Conservation (phyloP, 2,888 invertebrate species). For the Endomychus coccineus region DNA sequence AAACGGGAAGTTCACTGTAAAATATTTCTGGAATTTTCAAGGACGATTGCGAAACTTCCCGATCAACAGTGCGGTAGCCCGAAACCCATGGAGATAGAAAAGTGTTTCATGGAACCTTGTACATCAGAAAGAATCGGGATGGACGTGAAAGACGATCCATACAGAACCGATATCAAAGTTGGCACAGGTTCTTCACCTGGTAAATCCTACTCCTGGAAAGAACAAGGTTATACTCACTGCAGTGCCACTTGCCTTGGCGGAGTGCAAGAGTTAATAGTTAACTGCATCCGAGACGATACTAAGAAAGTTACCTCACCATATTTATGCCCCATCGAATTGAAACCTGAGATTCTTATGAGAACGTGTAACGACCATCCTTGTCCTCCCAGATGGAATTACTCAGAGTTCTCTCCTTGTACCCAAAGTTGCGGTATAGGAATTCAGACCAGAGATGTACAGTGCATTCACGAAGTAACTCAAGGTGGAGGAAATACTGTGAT, state of each 20-base stretch:
- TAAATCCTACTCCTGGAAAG: slow-evolving; percentile 82
- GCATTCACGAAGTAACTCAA: slow-evolving; percentile 78
- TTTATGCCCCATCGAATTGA: slow-evolving; percentile 77
- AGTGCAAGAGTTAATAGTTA: slow-evolving; percentile 78
- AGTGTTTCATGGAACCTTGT: slow-evolving; percentile 75
- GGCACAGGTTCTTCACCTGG: slow-evolving; percentile 47
- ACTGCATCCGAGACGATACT: slow-evolving; percentile 81
- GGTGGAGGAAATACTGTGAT: slow-evolving; percentile 84
- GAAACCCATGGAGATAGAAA: slow-evolving; percentile 73
- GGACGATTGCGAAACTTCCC: slow-evolving; percentile 79
- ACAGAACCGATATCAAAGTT: slow-evolving; percentile 30
- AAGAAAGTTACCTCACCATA: slow-evolving; percentile 81
- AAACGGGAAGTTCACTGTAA: slow-evolving; percentile 87
- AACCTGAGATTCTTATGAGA: slow-evolving; percentile 80
- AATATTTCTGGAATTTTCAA: slow-evolving; percentile 87
- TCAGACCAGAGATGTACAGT: slow-evolving; percentile 82
- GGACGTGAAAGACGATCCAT: slow-evolving; percentile 50
- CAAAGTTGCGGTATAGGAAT: slow-evolving; percentile 92
- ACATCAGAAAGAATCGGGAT: slow-evolving; percentile 42
- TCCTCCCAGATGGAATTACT: slow-evolving; percentile 89
- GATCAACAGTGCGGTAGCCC: slow-evolving; percentile 82
- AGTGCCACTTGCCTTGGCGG: slow-evolving; percentile 85
- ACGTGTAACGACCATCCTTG: slow-evolving; percentile 95
- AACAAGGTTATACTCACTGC: slow-evolving; percentile 86
- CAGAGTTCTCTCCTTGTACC: slow-evolving; percentile 83